phyloP scores from a whole-genome alignment of 2,888 invertebrate genomes.

The Meloe dianella region DNA sequence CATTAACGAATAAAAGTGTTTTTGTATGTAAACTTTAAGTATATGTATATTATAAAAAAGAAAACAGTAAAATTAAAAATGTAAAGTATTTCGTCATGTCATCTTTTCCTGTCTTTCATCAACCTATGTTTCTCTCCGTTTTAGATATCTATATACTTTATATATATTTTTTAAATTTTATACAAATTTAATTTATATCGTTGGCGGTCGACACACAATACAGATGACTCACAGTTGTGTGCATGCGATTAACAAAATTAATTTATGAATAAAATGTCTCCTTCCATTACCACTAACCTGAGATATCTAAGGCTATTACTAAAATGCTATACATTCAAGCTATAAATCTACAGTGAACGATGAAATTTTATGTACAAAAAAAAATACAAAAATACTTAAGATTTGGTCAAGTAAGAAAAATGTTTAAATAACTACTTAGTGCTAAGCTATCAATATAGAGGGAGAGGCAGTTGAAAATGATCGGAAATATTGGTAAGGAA shows the following conservation, averaged over 20 bases:
- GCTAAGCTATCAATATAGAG: slow-evolving; percentile 54
- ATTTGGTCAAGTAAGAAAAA: slow-evolving; percentile 52
- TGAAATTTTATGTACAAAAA: slow-evolving; percentile 55
- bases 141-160: slow-evolving; percentile 14
- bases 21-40: background rate
- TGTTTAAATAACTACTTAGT: slow-evolving; percentile 50
- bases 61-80: slow-evolving; percentile 16
- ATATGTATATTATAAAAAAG: background rate
- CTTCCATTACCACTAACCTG: slow-evolving; percentile 59
- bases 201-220: slow-evolving; percentile 59
- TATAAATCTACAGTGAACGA: slow-evolving; percentile 58
- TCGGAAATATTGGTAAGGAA: slow-evolving; percentile 35
- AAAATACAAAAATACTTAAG: slow-evolving; percentile 52
- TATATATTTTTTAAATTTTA: slow-evolving; percentile 10
- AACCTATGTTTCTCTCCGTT: background rate
- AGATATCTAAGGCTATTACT: slow-evolving; percentile 58
- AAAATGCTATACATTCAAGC: slow-evolving; percentile 62
- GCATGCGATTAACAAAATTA: slow-evolving; percentile 56
- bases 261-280: slow-evolving; percentile 53
- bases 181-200: slow-evolving; percentile 39
- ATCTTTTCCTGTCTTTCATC: background rate
- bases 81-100: slow-evolving; percentile 1
- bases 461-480: slow-evolving; percentile 42
- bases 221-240: slow-evolving; percentile 59
- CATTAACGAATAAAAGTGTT: background rate